Conservation (phyloP, 2,113 vertebrate species). For the Dipodomys stephensi region DNA sequence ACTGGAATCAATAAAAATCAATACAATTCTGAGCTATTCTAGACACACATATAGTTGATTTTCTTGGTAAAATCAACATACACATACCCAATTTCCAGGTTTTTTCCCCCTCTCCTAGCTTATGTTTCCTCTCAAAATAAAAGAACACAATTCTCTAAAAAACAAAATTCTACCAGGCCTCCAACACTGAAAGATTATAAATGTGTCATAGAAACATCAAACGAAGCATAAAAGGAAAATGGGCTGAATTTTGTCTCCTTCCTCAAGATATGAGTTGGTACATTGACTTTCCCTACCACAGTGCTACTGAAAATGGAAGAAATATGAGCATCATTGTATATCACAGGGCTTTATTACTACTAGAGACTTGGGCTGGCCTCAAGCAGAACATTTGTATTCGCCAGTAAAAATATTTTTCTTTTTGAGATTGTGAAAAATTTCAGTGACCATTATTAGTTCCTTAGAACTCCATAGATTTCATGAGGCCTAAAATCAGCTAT, state of each 20-base stretch:
- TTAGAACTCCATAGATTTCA: slow-evolving; percentile 7
- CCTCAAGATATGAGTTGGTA: background rate
- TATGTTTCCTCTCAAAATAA: slow-evolving; percentile 55
- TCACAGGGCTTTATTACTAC: slow-evolving; percentile 60
- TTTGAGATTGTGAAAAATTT: slow-evolving; percentile 63
- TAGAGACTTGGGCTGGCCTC: slow-evolving; percentile 52
- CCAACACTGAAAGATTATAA: slow-evolving; percentile 53
- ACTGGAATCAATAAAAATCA: background rate
- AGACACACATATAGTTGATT: background rate
- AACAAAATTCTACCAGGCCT: slow-evolving; percentile 49
- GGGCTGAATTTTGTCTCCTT: slow-evolving; percentile 61
- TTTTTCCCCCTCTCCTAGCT: background rate
- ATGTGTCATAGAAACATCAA: slow-evolving; percentile 62
- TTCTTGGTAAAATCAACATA: slow-evolving; percentile 12
- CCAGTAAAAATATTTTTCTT: slow-evolving; percentile 76
- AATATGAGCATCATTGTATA: slow-evolving; percentile 64
- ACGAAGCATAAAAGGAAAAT: slow-evolving; percentile 59
- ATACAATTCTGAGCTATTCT: background rate
- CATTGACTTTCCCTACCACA: slow-evolving; percentile 67
- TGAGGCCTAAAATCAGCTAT: background rate
- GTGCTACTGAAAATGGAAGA: slow-evolving; percentile 61
- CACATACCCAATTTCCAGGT: background rate
- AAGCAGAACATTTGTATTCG: slow-evolving; percentile 75
- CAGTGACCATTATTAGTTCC: slow-evolving; percentile 59
- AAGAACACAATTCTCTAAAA: slow-evolving; percentile 52